These are phyloP conservation scores for Amphimallon solstitiale DNA, from an alignment of 2,888 invertebrate species.

Conservation along the genomic window DNA sequence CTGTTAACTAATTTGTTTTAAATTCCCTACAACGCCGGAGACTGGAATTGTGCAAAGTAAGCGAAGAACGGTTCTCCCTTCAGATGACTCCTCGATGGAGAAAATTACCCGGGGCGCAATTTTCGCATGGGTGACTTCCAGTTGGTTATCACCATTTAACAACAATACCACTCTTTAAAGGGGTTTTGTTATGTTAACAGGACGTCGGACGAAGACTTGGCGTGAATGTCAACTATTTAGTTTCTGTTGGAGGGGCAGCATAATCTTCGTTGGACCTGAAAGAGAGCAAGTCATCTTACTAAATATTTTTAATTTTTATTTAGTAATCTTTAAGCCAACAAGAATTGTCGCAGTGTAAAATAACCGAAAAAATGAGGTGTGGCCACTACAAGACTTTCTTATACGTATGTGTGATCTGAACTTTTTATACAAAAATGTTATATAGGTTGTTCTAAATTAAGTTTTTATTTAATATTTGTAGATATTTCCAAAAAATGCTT, in stretches of 20 bases:
- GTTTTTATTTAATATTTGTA: no score
- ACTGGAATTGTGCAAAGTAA: conserved; percentile 20
- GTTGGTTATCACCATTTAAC: conserved; percentile 44
- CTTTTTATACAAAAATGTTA: no score
- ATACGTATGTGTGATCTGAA: no score
- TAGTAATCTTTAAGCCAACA: no score
- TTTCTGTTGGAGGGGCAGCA: not conserved
- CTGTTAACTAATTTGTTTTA: not conserved
- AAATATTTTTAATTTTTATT: no score
- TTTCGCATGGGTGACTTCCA: conserved; percentile 30
- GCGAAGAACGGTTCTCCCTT: conserved; percentile 2
- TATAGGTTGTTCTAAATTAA: no score
- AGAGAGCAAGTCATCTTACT: no score
- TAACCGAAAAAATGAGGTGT: no score
- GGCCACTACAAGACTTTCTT: no score
- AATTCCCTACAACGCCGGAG: not conserved
- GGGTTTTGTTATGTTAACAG: conserved; percentile 46
- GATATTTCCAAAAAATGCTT: no score
- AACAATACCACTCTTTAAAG: conserved; percentile 48
- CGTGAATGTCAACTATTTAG: conserved; percentile 13
- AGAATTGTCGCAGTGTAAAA: no score
- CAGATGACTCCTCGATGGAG: conserved; percentile 6
- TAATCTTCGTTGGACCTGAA: no score
- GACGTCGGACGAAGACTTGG: conserved; percentile 6
- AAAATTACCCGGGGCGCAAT: conserved; percentile 20